Percentiles rank a stretch among this genome's conserved stretches.
Evolutionary conservation across 1,140 invertebrate genomes (phyloP).

Genomic region (Musca vetustissima): DNA sequence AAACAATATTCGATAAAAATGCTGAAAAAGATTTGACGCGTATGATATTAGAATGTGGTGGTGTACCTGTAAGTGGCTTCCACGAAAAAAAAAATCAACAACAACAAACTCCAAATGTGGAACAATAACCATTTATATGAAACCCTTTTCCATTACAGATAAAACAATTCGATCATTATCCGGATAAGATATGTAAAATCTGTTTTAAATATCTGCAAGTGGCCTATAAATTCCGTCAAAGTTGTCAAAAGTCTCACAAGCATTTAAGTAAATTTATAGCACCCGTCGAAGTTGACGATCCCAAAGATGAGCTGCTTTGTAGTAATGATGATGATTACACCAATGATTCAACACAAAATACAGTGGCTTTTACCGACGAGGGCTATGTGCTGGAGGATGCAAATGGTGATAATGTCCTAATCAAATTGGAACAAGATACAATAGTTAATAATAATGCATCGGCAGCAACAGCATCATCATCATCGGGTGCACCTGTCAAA

Average conservation of each 20-base stretch:
- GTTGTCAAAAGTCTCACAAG: slow-evolving; percentile 48
- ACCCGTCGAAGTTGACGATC: slow-evolving; percentile 43
- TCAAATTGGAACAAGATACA: slow-evolving; percentile 14
- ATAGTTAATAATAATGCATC: too few relatives aligned
- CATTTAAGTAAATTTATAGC: slow-evolving; percentile 49
- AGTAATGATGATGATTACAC: background rate
- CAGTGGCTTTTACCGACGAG: slow-evolving; percentile 24
- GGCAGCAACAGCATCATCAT: background rate
- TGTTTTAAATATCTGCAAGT: slow-evolving; percentile 42
- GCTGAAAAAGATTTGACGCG: slow-evolving; percentile 47
- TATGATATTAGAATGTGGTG: slow-evolving; percentile 52
- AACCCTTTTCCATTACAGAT: slow-evolving; percentile 35
- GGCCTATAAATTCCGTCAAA: slow-evolving; percentile 43
- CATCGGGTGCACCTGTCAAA: background rate
- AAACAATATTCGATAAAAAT: slow-evolving; percentile 48
- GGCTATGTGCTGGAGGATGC: slow-evolving; percentile 19
- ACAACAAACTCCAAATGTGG: too few relatives aligned
- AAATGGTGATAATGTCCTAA: slow-evolving; percentile 15
- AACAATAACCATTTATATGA: background rate
- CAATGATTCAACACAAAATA: slow-evolving; percentile 34
- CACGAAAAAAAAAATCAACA: background rate
- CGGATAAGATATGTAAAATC: slow-evolving; percentile 49
- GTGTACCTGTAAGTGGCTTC: slow-evolving; percentile 44
- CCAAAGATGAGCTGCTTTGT: background rate
- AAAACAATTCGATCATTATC: slow-evolving; percentile 51